Base-by-base conservation (phyloP, 2,113 vertebrate species). In the Antennarius striatus region DNA sequence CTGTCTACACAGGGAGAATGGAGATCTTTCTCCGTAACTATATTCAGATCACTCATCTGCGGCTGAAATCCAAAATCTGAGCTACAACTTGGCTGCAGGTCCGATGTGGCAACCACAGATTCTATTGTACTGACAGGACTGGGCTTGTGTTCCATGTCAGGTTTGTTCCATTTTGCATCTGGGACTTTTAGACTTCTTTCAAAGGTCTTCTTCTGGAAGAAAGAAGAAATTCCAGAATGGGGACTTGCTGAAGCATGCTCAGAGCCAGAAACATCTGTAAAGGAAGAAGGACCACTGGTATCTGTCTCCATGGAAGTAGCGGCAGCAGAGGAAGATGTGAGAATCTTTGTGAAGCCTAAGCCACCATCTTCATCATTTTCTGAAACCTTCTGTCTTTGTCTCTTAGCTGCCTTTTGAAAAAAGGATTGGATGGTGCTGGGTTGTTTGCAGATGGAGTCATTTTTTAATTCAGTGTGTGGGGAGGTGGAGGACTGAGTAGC, bases 391-490 rank as follows among this genome's bases (percentile, higher is more conserved):
- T 55, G 76, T 15, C 61, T 93, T 68, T 92, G 92, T 83, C 86
- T 96, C 67, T 85, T 77, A 3, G 93, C 90, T 50, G 86, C 94
- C 73, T 91, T 96, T 62, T 94, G 93, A 86, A 99, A 98, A 63
- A 98, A 92, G 0, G 91, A 91, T 71, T 94, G 92, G 68, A 98
- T 95, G 79, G 88, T 83, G 6, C 90, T 87, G 0, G 83, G 75
- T n/a, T 78, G 79, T 61, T 48, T 92, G 79, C 75, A 75, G 16
- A 52, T 68, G 6, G 78, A 42, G 43, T 60, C 61, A 4, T 50
- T 81, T 75, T 85, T 86, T 29, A 61, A 29, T n/a, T 70, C 50
- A 51, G 60, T 17, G 0, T 48, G 4, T 5, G 63, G 59, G 71
- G 78, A 81, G 13, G 58, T 71, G 46, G 79, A 65, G 51, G 73